Evolutionary conservation across 2,113 vertebrate genomes (phyloP).

Genomic region (Heteronetta atricapilla): DNA sequence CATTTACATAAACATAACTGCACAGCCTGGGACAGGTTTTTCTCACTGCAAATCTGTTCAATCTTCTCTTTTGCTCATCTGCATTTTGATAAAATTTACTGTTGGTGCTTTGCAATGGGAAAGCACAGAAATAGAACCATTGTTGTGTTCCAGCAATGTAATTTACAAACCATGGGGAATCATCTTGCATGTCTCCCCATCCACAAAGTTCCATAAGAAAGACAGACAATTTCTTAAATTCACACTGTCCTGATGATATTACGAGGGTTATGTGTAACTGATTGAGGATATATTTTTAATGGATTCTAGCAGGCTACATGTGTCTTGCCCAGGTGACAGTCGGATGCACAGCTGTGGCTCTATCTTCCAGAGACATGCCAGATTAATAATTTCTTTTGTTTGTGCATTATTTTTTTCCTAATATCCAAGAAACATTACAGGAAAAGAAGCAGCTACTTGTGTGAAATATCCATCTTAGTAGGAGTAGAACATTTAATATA

Average conservation of each 20-base stretch:
- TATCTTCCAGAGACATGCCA: not conserved
- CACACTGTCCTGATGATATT: not conserved
- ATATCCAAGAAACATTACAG: not conserved
- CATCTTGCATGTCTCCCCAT: not conserved
- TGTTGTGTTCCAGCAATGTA: not conserved
- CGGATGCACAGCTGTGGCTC: not conserved
- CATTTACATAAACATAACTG: not conserved
- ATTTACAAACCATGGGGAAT: too few relatives aligned
- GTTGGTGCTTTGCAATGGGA: not conserved
- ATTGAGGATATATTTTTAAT: not conserved
- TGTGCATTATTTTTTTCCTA: not conserved
- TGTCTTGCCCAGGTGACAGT: not conserved
- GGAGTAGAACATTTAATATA: not conserved
- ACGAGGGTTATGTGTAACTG: not conserved
- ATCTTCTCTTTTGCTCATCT: not conserved
- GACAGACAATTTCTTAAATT: not conserved
- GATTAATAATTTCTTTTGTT: not conserved
- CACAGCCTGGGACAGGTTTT: not conserved
- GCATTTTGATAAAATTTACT: not conserved
- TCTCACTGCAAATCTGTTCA: not conserved
- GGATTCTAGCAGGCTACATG: not conserved
- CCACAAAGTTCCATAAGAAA: not conserved
- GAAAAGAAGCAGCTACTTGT: not conserved
- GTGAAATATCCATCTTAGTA: not conserved
- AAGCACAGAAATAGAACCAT: not conserved